Base-by-base conservation (phyloP, 2,888 invertebrate genomes). In the Sepiola atlantica region DNA sequence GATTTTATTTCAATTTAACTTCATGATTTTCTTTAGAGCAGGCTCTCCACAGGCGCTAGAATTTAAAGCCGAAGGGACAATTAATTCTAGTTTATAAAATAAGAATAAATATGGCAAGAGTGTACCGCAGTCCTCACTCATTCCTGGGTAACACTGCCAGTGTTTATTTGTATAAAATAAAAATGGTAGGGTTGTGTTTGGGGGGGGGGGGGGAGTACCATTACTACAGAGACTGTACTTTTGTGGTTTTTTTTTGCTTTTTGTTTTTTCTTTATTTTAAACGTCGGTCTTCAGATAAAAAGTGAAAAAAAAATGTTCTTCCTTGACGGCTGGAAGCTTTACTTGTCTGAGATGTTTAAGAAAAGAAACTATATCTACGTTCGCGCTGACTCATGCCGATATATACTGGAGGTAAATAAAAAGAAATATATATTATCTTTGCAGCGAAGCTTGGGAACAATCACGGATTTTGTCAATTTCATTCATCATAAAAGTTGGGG, bases 361-460 rank as follows among this genome's bases (percentile, higher is more conserved):
- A 77, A 32, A 32, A 14, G n/a, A 77, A 32, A 77, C 28, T n/a
- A 28, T 77, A 77, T 77, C 77, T 77, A 32, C n/a, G 16, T 77
- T n/a, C 32, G 16, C 32, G 16, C n/a, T n/a, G 77, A 16, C 77
- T 77, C 77, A 77, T 77, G n/a, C n/a, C 3, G 2, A 77, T 77
- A n/a, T 45, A n/a, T n/a, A n/a, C n/a, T n/a, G n/a, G n/a, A n/a
- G 77, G n/a, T 77, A 77, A 77, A n/a, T n/a, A n/a, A 77, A 32
- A 32, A n/a, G 16, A 77, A n/a, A 77, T n/a, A 77, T n/a, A 14
- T 4, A n/a, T 77, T 77, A 77, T 77, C 77, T 77, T n/a, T 77
- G n/a, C n/a, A 77, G n/a, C n/a, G 77, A 77, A 77, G 77, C 77
- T 77, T 77, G 32, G n/a, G n/a, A 77, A 77, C 77, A 77, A 77